These are phyloP conservation scores for Stigmatopora argus DNA, from an alignment of 2,113 vertebrate genomes.

Conservation along the genomic window DNA sequence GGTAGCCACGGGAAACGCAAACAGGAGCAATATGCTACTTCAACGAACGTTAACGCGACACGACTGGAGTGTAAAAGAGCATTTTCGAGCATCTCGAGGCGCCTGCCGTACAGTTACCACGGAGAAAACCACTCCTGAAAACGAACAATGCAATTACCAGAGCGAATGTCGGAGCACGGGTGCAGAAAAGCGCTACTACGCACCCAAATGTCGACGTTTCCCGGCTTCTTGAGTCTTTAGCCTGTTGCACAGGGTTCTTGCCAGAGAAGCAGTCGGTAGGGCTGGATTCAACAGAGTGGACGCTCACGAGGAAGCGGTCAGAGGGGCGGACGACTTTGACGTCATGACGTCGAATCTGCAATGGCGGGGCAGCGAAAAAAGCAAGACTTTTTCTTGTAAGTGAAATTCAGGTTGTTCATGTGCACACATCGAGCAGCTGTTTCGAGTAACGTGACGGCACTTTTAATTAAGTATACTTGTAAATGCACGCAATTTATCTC, in stretches of 20 bases:
- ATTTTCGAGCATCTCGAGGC: neutral
- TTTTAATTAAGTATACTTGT: neutral
- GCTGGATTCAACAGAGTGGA: neutral
- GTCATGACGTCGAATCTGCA: neutral
- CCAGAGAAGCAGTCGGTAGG: neutral
- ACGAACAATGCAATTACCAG: neutral
- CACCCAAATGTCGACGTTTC: neutral
- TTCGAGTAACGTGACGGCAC: neutral
- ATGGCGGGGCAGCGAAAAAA: neutral
- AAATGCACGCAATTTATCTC: too few relatives aligned
- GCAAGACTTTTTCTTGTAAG: too few relatives aligned
- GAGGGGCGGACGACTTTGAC: neutral
- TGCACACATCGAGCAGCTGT: neutral
- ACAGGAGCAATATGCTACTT: neutral
- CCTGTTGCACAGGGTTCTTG: neutral
- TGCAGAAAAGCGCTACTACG: neutral
- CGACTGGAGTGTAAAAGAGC: neutral
- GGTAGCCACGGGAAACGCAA: neutral
- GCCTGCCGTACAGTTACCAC: neutral
- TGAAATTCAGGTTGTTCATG: too few relatives aligned
- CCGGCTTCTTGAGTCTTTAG: neutral
- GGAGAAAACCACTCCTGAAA: neutral
- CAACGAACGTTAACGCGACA: neutral
- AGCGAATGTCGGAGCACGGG: neutral
- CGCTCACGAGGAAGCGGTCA: neutral